Conservation (phyloP, 2,888 invertebrate genomes). For the Auanema freiburgensis region DNA sequence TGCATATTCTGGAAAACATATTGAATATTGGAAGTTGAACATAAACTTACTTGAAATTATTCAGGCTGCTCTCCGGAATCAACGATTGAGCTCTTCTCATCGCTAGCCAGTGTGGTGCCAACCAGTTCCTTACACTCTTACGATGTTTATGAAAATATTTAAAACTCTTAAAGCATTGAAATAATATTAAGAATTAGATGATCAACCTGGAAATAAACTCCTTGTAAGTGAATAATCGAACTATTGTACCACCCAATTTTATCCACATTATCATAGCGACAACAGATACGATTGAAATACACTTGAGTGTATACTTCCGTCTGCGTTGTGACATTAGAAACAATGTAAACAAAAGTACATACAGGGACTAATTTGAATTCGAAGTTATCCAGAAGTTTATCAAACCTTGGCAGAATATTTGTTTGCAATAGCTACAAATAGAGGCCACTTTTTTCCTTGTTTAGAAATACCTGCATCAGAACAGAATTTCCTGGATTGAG, state of each 20-base stretch:
- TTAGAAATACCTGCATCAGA: not conserved
- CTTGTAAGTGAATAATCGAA: not conserved
- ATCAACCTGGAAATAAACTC: not conserved
- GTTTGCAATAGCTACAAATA: too few species aligned
- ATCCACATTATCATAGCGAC: not conserved
- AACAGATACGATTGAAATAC: not conserved
- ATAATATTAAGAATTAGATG: not conserved
- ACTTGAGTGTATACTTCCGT: too few species aligned
- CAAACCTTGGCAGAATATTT: too few species aligned
- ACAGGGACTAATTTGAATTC: too few species aligned
- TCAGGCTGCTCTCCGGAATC: not conserved
- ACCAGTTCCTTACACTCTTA: not conserved
- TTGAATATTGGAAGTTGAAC: not conserved
- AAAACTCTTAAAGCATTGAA: not conserved
- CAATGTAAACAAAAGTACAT: too few species aligned
- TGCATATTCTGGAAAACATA: conserved; percentile 30
- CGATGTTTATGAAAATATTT: not conserved
- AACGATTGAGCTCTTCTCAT: not conserved
- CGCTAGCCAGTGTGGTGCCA: not conserved
- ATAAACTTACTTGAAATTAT: not conserved
- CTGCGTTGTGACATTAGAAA: too few species aligned
- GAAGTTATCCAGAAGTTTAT: too few species aligned
- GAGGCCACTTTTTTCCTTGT: too few species aligned
- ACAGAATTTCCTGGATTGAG: not conserved
- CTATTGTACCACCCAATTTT: not conserved